Base-by-base conservation (phyloP, 2,797 vertebrate species). In the Smutsia temminckii region DNA sequence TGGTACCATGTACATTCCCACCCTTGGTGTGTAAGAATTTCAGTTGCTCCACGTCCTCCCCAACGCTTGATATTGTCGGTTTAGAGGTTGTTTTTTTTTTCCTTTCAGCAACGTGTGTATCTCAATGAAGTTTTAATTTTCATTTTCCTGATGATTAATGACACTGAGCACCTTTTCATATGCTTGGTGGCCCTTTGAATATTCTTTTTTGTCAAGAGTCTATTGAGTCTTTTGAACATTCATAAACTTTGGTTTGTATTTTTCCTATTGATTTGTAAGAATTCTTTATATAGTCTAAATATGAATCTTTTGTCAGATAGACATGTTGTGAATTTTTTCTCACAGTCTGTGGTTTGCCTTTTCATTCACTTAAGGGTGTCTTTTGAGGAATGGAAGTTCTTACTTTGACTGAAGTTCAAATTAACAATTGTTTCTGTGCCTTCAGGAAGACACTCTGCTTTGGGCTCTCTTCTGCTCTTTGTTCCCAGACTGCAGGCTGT, bases 221-320 rank as follows among this genome's bases (percentile, higher is more conserved):
- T 84, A 0, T 77, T 75, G 83, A 68, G 34, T 91, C 57, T 88
- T 85, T 57, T 64, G 46, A 42, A 74, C n/a, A 71, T 66, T 32
- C 49, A 69, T 75, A 63, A 90, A 83, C 40, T 90, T 96, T 8
- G 42, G 14, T 18, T 87, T 93, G 32, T 32, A 69, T 64, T 87
- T 86, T 71, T 78, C 42, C 83, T 95, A 89, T 80, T 75, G 18
- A 59, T 75, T 66, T 89, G 5, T 11, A 57, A 78, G 66, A 91
- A 53, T 77, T 91, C 32, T 96, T 85, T 81, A 51, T 27, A 59
- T 95, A 71, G 55, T 49, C 42, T 94, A 75, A n/a, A 75, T 75
- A 61, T 21, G 42, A 88, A 74, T 75, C 21, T 46, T 92, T 84
- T 66, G 21, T 72, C n/a, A 71, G 29, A 34, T 77, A 63, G 9